These are phyloP conservation scores for Poeciliopsis gracilis DNA, from an alignment of 2,797 vertebrate genomes.

Conservation along the genomic window DNA sequence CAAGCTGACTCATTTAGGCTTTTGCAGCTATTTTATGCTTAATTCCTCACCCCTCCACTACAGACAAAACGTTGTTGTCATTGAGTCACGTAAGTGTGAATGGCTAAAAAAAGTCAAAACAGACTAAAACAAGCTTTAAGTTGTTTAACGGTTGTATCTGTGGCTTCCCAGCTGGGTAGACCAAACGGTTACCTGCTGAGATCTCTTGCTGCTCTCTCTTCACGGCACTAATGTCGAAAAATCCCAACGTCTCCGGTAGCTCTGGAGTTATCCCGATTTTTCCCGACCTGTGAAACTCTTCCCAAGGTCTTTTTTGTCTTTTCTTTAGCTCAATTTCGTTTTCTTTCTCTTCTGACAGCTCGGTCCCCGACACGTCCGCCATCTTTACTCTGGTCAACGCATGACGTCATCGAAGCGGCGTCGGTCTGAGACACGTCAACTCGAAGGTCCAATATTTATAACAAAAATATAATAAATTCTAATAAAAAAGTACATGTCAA, in stretches of 20 bases:
- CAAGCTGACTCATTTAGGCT: not conserved
- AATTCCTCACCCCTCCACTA: no score
- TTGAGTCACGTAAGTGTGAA: not conserved
- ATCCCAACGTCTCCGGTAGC: constrained; percentile 88
- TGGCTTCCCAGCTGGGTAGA: constrained; percentile 8
- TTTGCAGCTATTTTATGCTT: not conserved
- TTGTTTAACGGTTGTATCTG: constrained; percentile 5
- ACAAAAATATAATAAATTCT: not conserved
- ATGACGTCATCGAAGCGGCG: constrained; percentile 62
- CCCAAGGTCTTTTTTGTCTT: constrained; percentile 59
- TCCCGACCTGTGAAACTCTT: constrained; percentile 43
- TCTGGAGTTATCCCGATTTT: constrained; percentile 56
- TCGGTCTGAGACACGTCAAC: constrained; percentile 20
- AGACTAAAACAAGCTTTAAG: not conserved
- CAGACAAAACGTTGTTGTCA: accelerated
- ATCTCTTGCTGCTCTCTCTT: constrained; percentile 77
- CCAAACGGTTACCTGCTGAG: constrained; percentile 84
- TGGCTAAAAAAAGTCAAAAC: not conserved
- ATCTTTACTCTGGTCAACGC: constrained; percentile 73
- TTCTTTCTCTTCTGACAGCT: constrained; percentile 76
- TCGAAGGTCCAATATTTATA: not conserved
- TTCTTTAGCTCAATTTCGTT: constrained; percentile 61
- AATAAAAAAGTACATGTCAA: not conserved
- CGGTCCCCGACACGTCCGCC: constrained; percentile 73
- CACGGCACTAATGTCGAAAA: constrained; percentile 86